Evolutionary conservation across 2,797 vertebrate species (phyloP).

Genomic region (Amniataba percoides): DNA sequence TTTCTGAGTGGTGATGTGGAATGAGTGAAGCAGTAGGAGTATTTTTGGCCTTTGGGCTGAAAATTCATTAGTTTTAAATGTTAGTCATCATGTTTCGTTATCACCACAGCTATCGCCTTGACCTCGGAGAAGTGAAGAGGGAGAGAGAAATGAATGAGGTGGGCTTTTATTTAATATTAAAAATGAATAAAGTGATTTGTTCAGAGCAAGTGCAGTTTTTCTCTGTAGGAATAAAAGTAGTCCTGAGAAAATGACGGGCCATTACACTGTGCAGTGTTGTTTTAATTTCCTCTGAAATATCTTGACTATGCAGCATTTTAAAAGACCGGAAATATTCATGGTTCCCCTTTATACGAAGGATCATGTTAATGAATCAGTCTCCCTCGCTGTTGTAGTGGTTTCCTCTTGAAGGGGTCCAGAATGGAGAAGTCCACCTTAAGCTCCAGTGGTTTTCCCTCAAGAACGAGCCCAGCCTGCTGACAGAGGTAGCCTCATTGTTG

Average conservation of each 20-base stretch:
- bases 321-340: background rate
- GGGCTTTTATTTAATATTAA: slow-evolving; percentile 43
- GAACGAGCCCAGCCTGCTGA: slow-evolving; percentile 80
- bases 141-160: slow-evolving; percentile 92
- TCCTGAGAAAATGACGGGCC: too few relatives aligned
- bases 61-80: background rate
- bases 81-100: background rate
- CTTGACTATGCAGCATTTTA: background rate
- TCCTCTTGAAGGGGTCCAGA: slow-evolving; percentile 84
- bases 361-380: slow-evolving; percentile 10
- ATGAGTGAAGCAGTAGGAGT: background rate
- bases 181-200: background rate
- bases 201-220: background rate
- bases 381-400: slow-evolving; percentile 88
- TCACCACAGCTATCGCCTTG: slow-evolving; percentile 87
- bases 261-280: background rate
- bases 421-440: slow-evolving; percentile 89
- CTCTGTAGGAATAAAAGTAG: background rate
- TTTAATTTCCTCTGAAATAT: background rate
- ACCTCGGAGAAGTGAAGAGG: slow-evolving; percentile 90
- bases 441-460: slow-evolving; percentile 93
- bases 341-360: background rate
- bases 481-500: slow-evolving; percentile 79
- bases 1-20: background rate
- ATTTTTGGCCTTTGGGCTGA: too few relatives aligned